Evolutionary conservation across 2,113 vertebrate species (phyloP).

Genomic region (Malurus elegans): DNA sequence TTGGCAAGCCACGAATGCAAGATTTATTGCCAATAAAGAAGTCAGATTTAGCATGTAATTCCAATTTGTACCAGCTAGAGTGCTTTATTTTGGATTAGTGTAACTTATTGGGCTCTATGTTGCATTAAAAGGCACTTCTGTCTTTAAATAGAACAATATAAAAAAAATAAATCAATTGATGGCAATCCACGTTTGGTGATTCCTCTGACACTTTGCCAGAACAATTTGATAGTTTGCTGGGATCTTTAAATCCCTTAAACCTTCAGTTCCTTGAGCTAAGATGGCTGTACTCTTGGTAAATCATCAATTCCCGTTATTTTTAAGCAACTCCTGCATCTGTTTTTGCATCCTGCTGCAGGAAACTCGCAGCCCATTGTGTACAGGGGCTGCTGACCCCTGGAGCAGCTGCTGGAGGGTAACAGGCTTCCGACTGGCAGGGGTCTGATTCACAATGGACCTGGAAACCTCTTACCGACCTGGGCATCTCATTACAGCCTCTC

Average conservation of each 20-base stretch:
- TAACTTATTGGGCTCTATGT: not conserved
- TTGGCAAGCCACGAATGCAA: not conserved
- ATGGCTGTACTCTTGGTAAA: not conserved
- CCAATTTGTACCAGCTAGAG: not conserved
- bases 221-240: not conserved
- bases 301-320: not conserved
- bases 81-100: not conserved
- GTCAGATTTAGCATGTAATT: not conserved
- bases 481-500: not conserved
- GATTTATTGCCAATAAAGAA: not conserved
- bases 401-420: not conserved
- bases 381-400: fast-evolving
- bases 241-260: not conserved
- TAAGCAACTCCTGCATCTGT: not conserved
- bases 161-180: not conserved
- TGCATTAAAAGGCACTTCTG: not conserved
- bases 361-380: not conserved
- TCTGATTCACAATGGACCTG: not conserved
- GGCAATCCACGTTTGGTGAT: not conserved
- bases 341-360: not conserved
- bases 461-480: not conserved
- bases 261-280: not conserved
- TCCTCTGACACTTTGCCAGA: not conserved
- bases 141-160: not conserved
- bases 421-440: not conserved